Percentiles rank a stretch among this genome's conserved stretches.
phyloP scores from a whole-genome alignment of 2,888 invertebrate species.

The Polyploca ridens region DNA sequence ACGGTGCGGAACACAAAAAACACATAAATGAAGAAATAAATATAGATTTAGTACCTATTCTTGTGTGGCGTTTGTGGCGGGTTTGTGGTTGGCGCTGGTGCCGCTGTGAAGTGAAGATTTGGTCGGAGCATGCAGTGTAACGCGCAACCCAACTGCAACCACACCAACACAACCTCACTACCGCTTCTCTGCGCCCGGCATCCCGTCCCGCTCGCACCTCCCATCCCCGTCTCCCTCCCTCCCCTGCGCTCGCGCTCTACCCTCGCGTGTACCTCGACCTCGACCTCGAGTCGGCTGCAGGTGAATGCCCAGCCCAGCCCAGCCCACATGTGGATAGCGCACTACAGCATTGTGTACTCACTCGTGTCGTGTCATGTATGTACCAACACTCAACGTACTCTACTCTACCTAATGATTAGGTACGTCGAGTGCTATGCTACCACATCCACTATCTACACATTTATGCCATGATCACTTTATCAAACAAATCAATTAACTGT shows the following conservation, averaged over 20 bases:
- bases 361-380: neutral
- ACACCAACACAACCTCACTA: conserved; percentile 84
- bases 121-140: conserved; percentile 95
- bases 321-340: conserved; percentile 32
- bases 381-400: conserved; percentile 25
- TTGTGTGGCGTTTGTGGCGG: conserved; percentile 83
- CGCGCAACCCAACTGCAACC: conserved; percentile 96
- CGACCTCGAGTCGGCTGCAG: conserved; percentile 43
- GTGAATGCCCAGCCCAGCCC: conserved; percentile 34
- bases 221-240: conserved; percentile 17
- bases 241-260: conserved; percentile 25
- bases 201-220: conserved; percentile 27
- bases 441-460: conserved; percentile 77
- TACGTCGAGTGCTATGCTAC: conserved; percentile 61
- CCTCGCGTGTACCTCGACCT: conserved; percentile 17
- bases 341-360: conserved; percentile 24
- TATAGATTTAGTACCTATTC: conserved; percentile 82
- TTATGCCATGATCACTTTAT: conserved; percentile 61
- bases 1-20: conserved; percentile 82
- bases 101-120: conserved; percentile 83
- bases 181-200: conserved; percentile 46
- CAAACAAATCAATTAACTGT: conserved; percentile 75
- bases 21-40: conserved; percentile 80
- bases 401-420: neutral
- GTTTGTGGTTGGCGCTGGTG: conserved; percentile 83